Percentiles rank a stretch among this genome's conserved stretches.
phyloP scores from a whole-genome alignment of 2,888 invertebrate species.

The Conops quadrifasciatus region DNA sequence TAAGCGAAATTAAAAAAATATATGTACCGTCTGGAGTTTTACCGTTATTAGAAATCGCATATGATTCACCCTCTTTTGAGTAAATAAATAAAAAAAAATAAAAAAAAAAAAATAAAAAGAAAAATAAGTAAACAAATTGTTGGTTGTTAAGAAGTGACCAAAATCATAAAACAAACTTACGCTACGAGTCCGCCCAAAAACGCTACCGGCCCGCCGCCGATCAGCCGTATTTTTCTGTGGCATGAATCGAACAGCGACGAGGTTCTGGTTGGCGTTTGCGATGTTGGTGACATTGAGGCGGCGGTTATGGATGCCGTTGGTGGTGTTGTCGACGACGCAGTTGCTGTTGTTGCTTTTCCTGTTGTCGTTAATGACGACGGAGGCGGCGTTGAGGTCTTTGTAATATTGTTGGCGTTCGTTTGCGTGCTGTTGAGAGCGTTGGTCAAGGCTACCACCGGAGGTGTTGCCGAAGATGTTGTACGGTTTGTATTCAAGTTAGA shows the following conservation, averaged over 20 bases:
- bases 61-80: not conserved
- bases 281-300: constrained; percentile 57
- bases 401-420: constrained; percentile 38
- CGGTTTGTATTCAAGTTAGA: constrained; percentile 30
- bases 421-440: constrained; percentile 38
- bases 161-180: constrained; percentile 67
- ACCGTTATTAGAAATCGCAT: not conserved
- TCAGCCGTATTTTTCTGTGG: constrained; percentile 76
- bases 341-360: constrained; percentile 41
- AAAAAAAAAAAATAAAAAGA: constrained; percentile 10
- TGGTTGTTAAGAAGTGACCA: constrained; percentile 21
- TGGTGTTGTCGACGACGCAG: constrained; percentile 33
- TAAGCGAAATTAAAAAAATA: not conserved
- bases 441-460: constrained; percentile 38
- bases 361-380: constrained; percentile 40
- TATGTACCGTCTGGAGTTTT: not conserved
- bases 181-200: constrained; percentile 76
- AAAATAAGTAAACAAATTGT: constrained; percentile 32
- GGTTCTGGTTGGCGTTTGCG: constrained; percentile 67
- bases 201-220: constrained; percentile 74
- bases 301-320: constrained; percentile 24
- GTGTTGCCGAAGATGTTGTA: constrained; percentile 44
- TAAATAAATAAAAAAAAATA: constrained; percentile 18
- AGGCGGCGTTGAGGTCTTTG: constrained; percentile 38
- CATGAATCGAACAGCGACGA: constrained; percentile 78